These are phyloP conservation scores for Anastatus disparis DNA, from an alignment of 1,140 invertebrate species.

Conservation along the genomic window DNA sequence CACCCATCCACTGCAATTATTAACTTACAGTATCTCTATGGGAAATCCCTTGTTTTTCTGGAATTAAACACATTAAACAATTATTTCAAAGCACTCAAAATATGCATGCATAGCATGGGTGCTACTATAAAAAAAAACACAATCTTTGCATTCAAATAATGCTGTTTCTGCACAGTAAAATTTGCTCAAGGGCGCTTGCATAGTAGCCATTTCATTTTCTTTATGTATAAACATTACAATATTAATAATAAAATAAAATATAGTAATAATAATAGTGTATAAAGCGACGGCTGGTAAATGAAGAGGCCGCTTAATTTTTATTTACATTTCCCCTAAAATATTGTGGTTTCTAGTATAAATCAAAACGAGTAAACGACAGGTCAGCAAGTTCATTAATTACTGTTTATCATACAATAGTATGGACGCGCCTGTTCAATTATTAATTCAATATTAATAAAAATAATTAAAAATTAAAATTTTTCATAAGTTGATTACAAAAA, in stretches of 20 bases:
- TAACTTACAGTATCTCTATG: constrained; percentile 8
- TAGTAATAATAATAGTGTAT: constrained; percentile 22
- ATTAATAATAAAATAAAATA: constrained; percentile 38
- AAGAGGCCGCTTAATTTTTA: constrained; percentile 18
- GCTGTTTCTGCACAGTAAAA: not conserved
- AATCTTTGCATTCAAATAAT: constrained; percentile 12
- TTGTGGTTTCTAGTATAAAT: constrained; percentile 6
- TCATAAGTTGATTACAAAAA: constrained; percentile 2
- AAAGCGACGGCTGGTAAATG: constrained; percentile 20
- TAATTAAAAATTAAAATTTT: constrained; percentile 13
- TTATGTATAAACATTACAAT: constrained; percentile 19
- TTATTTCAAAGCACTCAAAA: not conserved
- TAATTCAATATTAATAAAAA: not conserved
- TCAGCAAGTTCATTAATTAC: not conserved
- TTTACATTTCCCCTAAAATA: constrained; percentile 26
- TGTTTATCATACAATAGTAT: not conserved
- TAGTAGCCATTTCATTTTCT: not conserved
- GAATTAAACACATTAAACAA: not conserved
- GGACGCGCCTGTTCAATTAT: not conserved
- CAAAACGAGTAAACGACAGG: not conserved
- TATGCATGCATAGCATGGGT: constrained; percentile 1
- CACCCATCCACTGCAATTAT: not conserved
- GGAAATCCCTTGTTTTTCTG: not conserved
- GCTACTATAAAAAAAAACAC: constrained; percentile 10
- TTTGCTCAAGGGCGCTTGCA: not conserved